These are phyloP conservation scores for Seriola aureovittata DNA, from an alignment of 2,113 vertebrate species.

Conservation along the genomic window DNA sequence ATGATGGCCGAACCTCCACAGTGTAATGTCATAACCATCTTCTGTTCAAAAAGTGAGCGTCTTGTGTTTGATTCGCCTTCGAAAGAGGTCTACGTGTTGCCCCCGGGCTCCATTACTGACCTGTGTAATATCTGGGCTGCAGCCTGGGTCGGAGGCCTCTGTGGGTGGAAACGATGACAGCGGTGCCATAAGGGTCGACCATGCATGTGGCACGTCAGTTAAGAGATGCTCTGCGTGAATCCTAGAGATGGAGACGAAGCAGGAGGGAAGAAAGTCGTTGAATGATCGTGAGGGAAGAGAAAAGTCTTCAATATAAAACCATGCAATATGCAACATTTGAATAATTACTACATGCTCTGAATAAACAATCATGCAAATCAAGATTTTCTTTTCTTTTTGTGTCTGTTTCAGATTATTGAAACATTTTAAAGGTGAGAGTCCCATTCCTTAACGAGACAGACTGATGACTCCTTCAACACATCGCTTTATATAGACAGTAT, in stretches of 20 bases:
- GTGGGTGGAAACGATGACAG: constrained; percentile 40
- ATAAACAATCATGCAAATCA: no score
- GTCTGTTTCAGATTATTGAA: no score
- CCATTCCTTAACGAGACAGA: no score
- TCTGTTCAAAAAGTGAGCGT: background rate
- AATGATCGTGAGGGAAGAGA: constrained; percentile 2
- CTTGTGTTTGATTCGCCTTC: background rate
- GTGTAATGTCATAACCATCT: constrained; percentile 33
- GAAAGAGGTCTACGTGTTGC: constrained; percentile 15
- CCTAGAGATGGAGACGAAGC: background rate
- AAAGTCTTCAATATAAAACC: constrained; percentile 10
- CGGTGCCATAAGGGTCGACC: constrained; percentile 25
- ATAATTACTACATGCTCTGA: no score
- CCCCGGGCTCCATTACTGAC: constrained; percentile 42
- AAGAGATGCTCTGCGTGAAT: constrained; percentile 28
- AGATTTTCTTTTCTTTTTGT: no score
- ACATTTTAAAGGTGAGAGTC: no score
- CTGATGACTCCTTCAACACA: no score
- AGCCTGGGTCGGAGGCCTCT: constrained; percentile 33
- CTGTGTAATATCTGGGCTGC: constrained; percentile 40
- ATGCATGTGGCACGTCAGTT: constrained; percentile 54
- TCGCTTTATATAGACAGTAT: no score
- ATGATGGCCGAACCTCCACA: no score
- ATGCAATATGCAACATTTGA: no score
- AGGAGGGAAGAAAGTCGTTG: background rate